Conservation (phyloP, 2,113 vertebrate genomes). For the Thamnophis sirtalis region DNA sequence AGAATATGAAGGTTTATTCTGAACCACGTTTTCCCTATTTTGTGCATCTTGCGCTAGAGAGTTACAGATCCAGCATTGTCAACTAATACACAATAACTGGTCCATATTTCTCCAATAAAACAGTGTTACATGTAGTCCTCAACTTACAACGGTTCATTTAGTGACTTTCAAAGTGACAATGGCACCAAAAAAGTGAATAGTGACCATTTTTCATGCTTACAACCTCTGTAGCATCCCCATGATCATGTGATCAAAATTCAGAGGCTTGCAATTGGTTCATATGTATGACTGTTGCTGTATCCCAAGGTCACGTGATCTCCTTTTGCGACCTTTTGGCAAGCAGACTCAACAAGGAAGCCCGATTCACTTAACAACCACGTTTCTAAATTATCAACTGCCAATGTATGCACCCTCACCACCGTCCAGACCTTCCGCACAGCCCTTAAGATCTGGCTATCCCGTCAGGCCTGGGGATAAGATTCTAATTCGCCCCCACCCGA, state of each 20-base stretch:
- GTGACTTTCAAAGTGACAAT: background rate
- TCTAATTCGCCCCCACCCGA: no score
- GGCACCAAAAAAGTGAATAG: background rate
- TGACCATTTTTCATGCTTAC: background rate
- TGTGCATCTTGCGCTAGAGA: background rate
- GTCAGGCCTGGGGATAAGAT: no score
- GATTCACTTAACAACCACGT: background rate
- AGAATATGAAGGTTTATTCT: background rate
- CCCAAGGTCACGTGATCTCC: background rate
- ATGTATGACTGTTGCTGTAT: background rate
- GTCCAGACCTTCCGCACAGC: no score
- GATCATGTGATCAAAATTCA: background rate
- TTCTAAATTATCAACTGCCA: background rate
- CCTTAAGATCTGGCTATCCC: no score
- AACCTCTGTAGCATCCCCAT: background rate
- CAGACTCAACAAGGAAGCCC: background rate
- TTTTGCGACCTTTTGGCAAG: background rate
- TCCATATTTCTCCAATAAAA: background rate
- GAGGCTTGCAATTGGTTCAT: background rate
- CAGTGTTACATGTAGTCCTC: background rate
- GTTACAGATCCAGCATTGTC: background rate
- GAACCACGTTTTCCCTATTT: background rate
- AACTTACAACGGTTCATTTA: background rate
- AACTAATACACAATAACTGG: background rate
- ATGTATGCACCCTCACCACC: no score